These are phyloP conservation scores for Geodia barretti DNA, from an alignment of 37 sponge, comb jelly and placozoan species.

Conservation along the genomic window DNA sequence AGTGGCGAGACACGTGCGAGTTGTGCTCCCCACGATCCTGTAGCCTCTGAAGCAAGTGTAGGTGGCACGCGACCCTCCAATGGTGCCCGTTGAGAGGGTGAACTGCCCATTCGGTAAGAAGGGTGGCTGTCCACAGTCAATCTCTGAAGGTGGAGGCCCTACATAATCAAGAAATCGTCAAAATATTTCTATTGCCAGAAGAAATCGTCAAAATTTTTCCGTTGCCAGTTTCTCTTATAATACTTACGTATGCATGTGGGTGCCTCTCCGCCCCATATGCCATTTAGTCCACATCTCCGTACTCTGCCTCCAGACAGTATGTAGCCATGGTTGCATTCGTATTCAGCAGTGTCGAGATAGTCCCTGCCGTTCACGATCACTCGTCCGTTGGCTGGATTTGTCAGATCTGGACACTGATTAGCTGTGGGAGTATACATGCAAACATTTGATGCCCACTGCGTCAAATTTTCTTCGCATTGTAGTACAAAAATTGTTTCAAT, in stretches of 20 bases:
- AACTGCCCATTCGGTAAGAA: background rate
- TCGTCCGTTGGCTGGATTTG: conserved; percentile 9
- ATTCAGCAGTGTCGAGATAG: conserved; percentile 8
- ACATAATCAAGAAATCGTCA: too few relatives aligned
- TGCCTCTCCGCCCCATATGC: conserved; percentile 39
- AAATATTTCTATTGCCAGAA: too few relatives aligned
- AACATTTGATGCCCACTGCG: too few relatives aligned
- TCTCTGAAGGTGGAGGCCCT: background rate
- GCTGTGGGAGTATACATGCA: background rate
- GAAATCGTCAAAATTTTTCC: too few relatives aligned
- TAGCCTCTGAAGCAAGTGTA: conserved; percentile 59
- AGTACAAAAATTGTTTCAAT: too few relatives aligned
- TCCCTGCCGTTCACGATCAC: background rate
- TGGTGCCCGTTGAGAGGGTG: conserved; percentile 3
- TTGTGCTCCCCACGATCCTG: conserved; percentile 19
- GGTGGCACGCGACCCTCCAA: conserved; percentile 29
- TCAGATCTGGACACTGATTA: background rate
- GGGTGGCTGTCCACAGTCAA: background rate
- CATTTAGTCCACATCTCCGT: conserved; percentile 33
- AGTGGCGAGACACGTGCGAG: conserved; percentile 46
- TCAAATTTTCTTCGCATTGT: too few relatives aligned
- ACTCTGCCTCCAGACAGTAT: conserved; percentile 17
- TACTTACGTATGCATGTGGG: conserved; percentile 52
- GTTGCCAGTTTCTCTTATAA: background rate
- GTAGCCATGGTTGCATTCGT: conserved; percentile 42